Evolutionary conservation across 2,888 invertebrate genomes (phyloP), one percentile per base, ranked within the genome.

Genomic region (Ariolimax columbianus): DNA sequence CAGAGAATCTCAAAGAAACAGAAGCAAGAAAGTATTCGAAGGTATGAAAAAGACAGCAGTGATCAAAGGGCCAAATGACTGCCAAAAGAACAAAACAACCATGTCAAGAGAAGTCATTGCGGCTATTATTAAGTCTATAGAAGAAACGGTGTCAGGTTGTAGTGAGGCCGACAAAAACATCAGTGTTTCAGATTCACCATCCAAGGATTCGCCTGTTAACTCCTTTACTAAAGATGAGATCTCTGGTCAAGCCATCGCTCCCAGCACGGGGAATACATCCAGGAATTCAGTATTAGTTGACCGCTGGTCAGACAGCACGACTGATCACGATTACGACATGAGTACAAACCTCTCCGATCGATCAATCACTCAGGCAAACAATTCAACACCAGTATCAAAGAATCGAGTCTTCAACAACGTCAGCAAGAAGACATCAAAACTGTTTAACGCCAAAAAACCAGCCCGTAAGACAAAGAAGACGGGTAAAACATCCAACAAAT

Each of bases 111-210:
- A 79, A 73, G 84, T 84, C 14, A 84, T 84, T 96, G 14, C 97
- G 96, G 0, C 97, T 96, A 0, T 97, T 96, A 70, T 97, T 97
- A 82, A 97, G 94, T 94, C 97, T 97, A 63, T 84, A 43, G 84
- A 84, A 36, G 84, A 84, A 43, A 84, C 84, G 40, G 79, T 84
- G 7, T 79, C 79, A 26, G 55, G 73, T 40, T 72, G 70, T 14
- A 14, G 63, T 43, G 73, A 59, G n/a, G 83, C 33, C 19, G 66
- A 77, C 43, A 47, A 77, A 66, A 43, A 0, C 30, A 36, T 2
- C 3, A 43, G 33, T 9, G 33, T 47, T 23, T 33, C n/a, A 33
- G 79, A 68, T 17, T 43, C 43, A 19, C n/a, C 43, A 4, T 33
- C 68, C 38, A 47, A 19, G 3, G 43, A 79, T 43, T 19, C 30